Conservation (phyloP, 2,113 vertebrate species). For the Spea bombifrons region DNA sequence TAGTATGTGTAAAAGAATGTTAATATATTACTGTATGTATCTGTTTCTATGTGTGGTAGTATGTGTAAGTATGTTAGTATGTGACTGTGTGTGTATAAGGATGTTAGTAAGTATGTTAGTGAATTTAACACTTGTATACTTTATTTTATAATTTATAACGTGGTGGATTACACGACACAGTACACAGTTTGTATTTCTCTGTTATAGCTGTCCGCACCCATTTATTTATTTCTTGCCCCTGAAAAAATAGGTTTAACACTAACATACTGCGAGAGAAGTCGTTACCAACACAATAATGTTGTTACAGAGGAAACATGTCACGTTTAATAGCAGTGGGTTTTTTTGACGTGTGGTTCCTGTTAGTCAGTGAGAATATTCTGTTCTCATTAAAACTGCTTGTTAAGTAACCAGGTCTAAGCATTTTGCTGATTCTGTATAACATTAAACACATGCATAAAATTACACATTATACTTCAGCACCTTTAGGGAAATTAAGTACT, state of each 20-base stretch:
- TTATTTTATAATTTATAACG: too few relatives aligned
- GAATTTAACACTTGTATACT: too few relatives aligned
- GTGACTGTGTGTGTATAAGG: too few relatives aligned
- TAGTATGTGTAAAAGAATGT: too few relatives aligned
- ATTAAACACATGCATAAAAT: neutral
- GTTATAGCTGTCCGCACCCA: neutral
- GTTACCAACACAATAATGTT: constrained; percentile 40
- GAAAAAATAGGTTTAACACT: neutral
- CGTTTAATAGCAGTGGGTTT: neutral
- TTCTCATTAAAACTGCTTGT: constrained; percentile 41
- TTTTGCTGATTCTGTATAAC: neutral
- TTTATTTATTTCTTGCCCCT: neutral
- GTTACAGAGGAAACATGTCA: constrained; percentile 18
- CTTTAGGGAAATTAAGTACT: too few relatives aligned
- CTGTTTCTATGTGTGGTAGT: too few relatives aligned
- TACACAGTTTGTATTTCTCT: neutral
- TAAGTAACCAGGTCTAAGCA: neutral
- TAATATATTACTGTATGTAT: too few relatives aligned
- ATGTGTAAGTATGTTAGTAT: too few relatives aligned
- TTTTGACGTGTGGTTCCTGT: constrained; percentile 15
- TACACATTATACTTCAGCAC: neutral
- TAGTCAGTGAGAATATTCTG: constrained; percentile 18
- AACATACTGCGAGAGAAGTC: constrained; percentile 14
- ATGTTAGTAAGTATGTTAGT: too few relatives aligned
- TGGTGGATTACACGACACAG: too few relatives aligned